Percentiles rank a stretch among this genome's conserved stretches.
Conservation (phyloP, 2,888 invertebrate genomes). For the Parascotia fuliginaria region DNA sequence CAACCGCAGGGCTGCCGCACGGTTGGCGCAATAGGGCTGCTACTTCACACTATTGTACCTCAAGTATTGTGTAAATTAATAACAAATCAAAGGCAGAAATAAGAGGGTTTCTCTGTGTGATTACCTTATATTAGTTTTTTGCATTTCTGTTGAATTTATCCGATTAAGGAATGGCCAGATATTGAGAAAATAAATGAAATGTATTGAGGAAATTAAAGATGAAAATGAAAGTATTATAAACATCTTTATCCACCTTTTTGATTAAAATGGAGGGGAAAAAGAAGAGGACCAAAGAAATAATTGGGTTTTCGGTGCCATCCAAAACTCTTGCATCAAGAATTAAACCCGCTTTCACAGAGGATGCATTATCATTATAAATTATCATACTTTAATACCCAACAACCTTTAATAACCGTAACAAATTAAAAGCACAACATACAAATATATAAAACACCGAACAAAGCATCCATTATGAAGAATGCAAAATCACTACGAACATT, state of each 20-base stretch:
- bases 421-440: neutral
- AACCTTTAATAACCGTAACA: neutral
- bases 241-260: no score
- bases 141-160: neutral
- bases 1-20: conserved; percentile 41
- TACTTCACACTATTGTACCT: conserved; percentile 21
- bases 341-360: neutral
- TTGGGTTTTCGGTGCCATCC: no score
- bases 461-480: conserved; percentile 44
- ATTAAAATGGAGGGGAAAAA: no score
- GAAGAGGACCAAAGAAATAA: no score
- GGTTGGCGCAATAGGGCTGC: conserved; percentile 22
- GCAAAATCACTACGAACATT: conserved; percentile 68
- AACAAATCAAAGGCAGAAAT: conserved; percentile 43
- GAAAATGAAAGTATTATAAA: no score
- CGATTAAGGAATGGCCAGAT: no score
- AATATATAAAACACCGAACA: conserved; percentile 1
- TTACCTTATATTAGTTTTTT: neutral
- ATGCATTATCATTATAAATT: neutral
- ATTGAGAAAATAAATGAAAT: no score
- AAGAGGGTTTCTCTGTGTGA: conserved; percentile 28
- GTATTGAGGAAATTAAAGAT: no score
- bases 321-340: no score
- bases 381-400: neutral
- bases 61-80: conserved; percentile 44